phyloP scores from a whole-genome alignment of 2,113 vertebrate genomes.

The Leptodactylus fuscus region DNA sequence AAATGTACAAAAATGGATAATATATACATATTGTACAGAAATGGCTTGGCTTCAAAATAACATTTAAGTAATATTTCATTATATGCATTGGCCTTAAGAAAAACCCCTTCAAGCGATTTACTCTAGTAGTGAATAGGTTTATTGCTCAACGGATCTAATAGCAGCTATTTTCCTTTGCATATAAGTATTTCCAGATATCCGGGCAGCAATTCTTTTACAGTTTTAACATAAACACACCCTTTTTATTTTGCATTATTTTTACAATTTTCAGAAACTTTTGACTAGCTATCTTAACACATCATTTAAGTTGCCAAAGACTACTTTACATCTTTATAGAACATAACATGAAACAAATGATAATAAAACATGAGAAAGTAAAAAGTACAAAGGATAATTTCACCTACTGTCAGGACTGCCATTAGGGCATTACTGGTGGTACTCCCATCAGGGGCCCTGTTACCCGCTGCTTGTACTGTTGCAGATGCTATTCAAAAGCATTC shows the following conservation, averaged over 20 bases:
- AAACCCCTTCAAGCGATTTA: constrained; percentile 1
- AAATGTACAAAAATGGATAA: neutral
- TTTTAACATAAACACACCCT: neutral
- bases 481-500: too few relatives aligned
- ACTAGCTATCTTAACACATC: neutral
- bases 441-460: too few relatives aligned
- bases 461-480: too few relatives aligned
- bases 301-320: neutral
- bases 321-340: neutral
- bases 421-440: too few relatives aligned
- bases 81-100: constrained; percentile 14
- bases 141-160: neutral
- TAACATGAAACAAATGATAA: neutral
- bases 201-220: neutral
- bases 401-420: too few relatives aligned
- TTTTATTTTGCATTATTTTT: neutral
- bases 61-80: constrained; percentile 20
- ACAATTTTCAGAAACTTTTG: neutral
- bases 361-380: neutral
- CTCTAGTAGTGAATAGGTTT: neutral
- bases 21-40: constrained; percentile 20
- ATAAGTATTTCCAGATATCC: constrained; percentile 41
- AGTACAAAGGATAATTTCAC: too few relatives aligned
- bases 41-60: neutral
- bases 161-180: neutral